Evolutionary conservation across 2,113 vertebrate species (phyloP), one percentile per base, ranked within the genome.

Genomic region (Herpetotheres cachinnans): DNA sequence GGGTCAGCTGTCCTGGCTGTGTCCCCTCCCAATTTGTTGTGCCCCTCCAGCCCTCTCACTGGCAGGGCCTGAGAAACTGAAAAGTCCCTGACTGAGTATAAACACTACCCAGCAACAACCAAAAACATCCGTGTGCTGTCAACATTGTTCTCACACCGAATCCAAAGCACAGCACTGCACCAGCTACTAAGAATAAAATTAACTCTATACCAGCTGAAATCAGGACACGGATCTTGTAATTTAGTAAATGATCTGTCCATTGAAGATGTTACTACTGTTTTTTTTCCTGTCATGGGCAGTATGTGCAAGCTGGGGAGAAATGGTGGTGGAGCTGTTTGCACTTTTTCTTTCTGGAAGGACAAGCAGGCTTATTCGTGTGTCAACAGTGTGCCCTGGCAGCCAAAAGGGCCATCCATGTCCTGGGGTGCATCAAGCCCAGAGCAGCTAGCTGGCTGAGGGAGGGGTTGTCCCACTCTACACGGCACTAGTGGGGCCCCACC

Each of bases 361-460:
- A 46, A 20, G 6, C 34, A 42, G 26, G 4, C 11, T 76, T 76
- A 58, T 84, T 86, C 5, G 16, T 38, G 8, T n/a, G 34, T 66
- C 50, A 61, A 1, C 5, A 70, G 25, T 1, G 0, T n/a, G 8
- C 15, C 8, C n/a, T 73, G 38, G 49, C 38, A 74, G 50, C n/a
- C 34, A 16, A 16, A 44, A 73, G 10, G 8, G 10, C 20, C 26
- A 27, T 0, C 7, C 3, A 0, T 47, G 16, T 58, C 26, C 56
- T 38, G 40, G 36, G 9, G 3, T 52, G 26, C 19, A 58, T 62
- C 52, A 50, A 72, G 50, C 32, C 32, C 27, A 38, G 22, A 9
- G 20, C 30, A 42, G 19, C 25, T 4, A 36, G 22, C 9, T 0
- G 2, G 7, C 30, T 0, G 1, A 34, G 50, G 22, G 19, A 42